Percentiles rank a stretch among this genome's conserved stretches.
Evolutionary conservation across 2,797 vertebrate genomes (phyloP).

Genomic region (Myiotriccus ornatus): DNA sequence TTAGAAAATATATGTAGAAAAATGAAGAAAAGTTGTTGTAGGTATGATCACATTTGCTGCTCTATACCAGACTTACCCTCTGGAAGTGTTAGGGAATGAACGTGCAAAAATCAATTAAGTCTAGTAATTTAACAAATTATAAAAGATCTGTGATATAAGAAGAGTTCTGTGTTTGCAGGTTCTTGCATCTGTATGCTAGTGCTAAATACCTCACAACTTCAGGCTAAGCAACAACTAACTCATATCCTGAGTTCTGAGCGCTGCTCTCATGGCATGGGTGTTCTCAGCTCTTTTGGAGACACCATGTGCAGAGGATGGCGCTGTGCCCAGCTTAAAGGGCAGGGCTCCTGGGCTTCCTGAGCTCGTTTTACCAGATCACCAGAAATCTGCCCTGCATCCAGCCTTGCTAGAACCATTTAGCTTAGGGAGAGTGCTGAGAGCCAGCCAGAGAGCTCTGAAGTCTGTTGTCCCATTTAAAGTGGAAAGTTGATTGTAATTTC

Average conservation of each 20-base stretch:
- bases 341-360: neutral
- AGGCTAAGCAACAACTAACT: neutral
- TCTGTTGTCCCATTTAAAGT: neutral
- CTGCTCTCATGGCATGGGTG: neutral
- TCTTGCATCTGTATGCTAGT: neutral
- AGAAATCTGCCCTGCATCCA: neutral
- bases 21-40: neutral
- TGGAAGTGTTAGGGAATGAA: neutral
- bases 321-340: neutral
- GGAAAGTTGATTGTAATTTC: neutral
- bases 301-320: rapidly evolving
- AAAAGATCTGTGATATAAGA: neutral
- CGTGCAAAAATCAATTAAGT: neutral
- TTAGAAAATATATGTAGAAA: neutral
- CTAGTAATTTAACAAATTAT: neutral
- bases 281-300: neutral
- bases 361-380: neutral
- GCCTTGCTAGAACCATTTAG: neutral
- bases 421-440: neutral
- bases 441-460: neutral
- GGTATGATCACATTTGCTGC: neutral
- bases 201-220: neutral
- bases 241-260: rapidly evolving
- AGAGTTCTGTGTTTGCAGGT: neutral
- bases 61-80: neutral